Conservation (phyloP, 2,113 vertebrate species). For the Chunga burmeisteri region DNA sequence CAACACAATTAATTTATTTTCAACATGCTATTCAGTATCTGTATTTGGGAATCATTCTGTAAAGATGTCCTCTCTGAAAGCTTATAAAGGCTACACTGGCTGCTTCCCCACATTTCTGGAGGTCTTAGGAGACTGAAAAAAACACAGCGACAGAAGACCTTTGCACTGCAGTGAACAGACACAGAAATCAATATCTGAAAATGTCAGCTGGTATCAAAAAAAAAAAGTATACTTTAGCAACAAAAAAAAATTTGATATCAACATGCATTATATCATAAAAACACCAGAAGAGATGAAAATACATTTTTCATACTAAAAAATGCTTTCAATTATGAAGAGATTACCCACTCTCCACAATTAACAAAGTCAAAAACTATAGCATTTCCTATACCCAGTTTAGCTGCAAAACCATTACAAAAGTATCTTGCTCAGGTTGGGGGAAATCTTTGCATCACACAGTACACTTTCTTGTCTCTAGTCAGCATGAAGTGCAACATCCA, state of each 20-base stretch:
- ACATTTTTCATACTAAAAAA: background rate
- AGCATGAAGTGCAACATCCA: background rate
- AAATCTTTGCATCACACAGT: background rate
- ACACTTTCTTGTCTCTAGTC: too few species aligned
- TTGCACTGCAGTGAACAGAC: background rate
- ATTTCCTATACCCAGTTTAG: background rate
- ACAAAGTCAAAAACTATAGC: background rate
- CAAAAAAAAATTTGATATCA: background rate
- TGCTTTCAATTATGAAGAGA: background rate
- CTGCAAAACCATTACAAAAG: background rate
- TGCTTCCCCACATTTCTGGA: background rate
- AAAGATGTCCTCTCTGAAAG: background rate
- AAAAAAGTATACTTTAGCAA: background rate
- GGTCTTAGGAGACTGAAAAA: background rate
- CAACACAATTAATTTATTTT: background rate
- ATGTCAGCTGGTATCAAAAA: background rate
- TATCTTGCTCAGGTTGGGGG: too few species aligned
- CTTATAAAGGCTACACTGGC: background rate
- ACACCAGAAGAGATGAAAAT: background rate
- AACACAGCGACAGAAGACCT: background rate
- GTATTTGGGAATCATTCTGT: background rate
- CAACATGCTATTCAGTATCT: background rate
- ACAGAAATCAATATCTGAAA: background rate
- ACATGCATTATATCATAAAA: background rate
- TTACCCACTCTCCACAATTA: background rate